phyloP scores from a whole-genome alignment of 2,888 invertebrate genomes.

The Elysia crispata region DNA sequence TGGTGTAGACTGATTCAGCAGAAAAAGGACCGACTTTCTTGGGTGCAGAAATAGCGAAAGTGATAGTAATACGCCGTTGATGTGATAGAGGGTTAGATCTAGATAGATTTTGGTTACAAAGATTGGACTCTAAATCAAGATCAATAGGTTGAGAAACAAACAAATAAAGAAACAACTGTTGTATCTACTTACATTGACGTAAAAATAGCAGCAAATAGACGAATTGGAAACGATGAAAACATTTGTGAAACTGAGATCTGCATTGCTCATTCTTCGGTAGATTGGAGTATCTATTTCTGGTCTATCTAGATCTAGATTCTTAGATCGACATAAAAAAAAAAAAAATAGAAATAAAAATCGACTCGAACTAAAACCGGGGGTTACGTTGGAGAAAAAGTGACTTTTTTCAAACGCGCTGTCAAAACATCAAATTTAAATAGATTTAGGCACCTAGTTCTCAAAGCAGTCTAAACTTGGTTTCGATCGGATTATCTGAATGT shows the following conservation, averaged over 20 bases:
- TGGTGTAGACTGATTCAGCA: too few species aligned
- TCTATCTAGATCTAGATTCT: constrained; percentile 1
- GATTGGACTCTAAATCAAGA: too few species aligned
- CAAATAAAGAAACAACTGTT: not conserved
- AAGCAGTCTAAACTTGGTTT: too few species aligned
- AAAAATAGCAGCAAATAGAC: constrained; percentile 24
- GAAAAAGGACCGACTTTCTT: too few species aligned
- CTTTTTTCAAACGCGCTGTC: too few species aligned
- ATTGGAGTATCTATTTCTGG: not conserved
- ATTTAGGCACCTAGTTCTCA: not conserved
- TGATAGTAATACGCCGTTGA: too few species aligned
- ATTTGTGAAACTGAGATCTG: not conserved
- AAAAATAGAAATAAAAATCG: not conserved
- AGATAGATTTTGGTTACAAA: too few species aligned
- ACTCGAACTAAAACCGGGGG: not conserved
- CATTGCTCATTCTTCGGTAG: not conserved
- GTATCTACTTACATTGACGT: constrained; percentile 36
- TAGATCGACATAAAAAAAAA: not conserved
- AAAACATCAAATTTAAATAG: not conserved
- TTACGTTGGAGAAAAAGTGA: too few species aligned
- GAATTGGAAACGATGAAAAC: not conserved
- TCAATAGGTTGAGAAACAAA: too few species aligned
- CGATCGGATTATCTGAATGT: too few species aligned
- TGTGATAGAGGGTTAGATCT: too few species aligned
- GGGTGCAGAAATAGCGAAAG: too few species aligned